Evolutionary conservation across 2,113 vertebrate species (phyloP).

Genomic region (Pelvicachromis taeniatus): DNA sequence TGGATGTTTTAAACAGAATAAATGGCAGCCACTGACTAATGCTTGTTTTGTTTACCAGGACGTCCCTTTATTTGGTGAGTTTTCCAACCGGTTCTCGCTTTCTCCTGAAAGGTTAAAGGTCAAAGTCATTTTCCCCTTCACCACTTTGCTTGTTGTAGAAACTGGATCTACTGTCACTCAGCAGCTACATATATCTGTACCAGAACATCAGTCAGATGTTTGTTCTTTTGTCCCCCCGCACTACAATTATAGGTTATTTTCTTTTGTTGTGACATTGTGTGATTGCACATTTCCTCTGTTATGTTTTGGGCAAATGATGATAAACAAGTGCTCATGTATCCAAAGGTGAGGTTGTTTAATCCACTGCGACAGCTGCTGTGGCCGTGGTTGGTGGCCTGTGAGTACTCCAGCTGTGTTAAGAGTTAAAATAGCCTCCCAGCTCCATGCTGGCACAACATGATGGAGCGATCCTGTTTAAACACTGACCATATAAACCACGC

Average conservation of each 20-base stretch:
- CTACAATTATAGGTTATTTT: neutral
- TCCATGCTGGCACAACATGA: neutral
- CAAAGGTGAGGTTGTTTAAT: neutral
- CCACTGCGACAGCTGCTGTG: neutral
- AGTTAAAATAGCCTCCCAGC: constrained; percentile 32
- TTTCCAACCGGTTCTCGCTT: neutral
- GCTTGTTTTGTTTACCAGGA: neutral
- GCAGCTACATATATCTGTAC: neutral
- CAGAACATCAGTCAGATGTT: neutral
- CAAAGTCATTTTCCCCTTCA: neutral
- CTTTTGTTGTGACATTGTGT: neutral
- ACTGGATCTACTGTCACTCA: neutral
- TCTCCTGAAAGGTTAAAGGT: neutral
- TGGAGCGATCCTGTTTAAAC: neutral
- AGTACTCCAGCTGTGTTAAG: constrained; percentile 11
- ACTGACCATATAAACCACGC: neutral
- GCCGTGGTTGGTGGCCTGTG: constrained; percentile 2
- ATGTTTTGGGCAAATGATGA: neutral
- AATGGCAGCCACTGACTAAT: neutral
- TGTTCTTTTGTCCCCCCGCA: neutral
- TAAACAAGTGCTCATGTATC: neutral
- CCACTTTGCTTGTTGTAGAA: neutral
- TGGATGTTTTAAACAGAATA: no score
- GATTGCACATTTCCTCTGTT: neutral
- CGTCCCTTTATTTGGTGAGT: fast-evolving